phyloP scores from a whole-genome alignment of 2,888 invertebrate species.

The Deilephila elpenor region DNA sequence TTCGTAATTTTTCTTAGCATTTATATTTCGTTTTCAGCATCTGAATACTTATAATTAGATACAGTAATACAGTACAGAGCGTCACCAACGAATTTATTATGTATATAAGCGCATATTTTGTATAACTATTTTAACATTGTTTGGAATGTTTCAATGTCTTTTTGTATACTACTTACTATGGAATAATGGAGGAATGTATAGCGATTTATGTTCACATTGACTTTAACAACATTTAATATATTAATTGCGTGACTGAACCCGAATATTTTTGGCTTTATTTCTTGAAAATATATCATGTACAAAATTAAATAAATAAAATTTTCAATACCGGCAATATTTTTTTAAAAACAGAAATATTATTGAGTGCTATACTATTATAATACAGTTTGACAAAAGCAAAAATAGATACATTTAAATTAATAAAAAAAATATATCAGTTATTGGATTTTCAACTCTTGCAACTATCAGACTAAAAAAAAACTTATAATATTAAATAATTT shows the following conservation, averaged over 20 bases:
- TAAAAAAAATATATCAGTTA: too few species aligned
- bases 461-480: too few species aligned
- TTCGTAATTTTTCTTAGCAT: conserved; percentile 84
- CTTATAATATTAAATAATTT: too few species aligned
- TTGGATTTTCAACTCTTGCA: too few species aligned
- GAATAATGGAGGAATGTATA: conserved; percentile 67
- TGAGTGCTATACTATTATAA: too few species aligned
- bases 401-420: too few species aligned
- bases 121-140: conserved; percentile 64
- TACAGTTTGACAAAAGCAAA: too few species aligned
- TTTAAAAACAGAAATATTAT: too few species aligned
- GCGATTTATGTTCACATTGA: conserved; percentile 54
- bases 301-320: too few species aligned
- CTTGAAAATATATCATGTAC: neutral
- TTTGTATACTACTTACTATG: conserved; percentile 55
- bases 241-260: conserved; percentile 28
- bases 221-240: conserved; percentile 34
- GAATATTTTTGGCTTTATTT: neutral
- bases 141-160: conserved; percentile 76
- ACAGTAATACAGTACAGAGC: conserved; percentile 73
- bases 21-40: conserved; percentile 83
- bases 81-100: conserved; percentile 71
- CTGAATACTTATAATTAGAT: conserved; percentile 79
- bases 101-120: conserved; percentile 78
- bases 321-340: too few species aligned